Conservation (phyloP, 2,797 vertebrate genomes). For the Malacoraja senta region DNA sequence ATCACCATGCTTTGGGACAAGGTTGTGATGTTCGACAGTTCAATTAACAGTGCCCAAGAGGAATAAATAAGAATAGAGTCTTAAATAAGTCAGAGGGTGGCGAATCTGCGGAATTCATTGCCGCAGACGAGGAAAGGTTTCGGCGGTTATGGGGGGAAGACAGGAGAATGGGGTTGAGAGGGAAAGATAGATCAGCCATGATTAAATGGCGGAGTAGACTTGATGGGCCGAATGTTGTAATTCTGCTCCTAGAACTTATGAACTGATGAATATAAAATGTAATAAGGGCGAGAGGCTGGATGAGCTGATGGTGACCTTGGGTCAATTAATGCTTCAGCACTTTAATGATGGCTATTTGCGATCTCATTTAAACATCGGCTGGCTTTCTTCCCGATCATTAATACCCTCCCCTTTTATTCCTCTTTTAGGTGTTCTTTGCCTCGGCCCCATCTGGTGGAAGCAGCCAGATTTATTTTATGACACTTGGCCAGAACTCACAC, state of each 20-base stretch:
- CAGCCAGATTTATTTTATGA: slow-evolving; percentile 97
- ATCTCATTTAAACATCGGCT: neutral
- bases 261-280: neutral
- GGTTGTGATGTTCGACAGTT: neutral
- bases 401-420: slow-evolving; percentile 31
- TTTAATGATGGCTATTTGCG: neutral
- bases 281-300: neutral
- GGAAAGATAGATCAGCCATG: no score
- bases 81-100: no score
- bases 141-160: no score
- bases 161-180: no score
- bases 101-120: no score
- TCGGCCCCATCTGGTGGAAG: slow-evolving; percentile 77
- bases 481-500: slow-evolving; percentile 79
- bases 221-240: no score
- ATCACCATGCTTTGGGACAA: neutral
- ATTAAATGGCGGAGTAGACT: no score
- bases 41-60: neutral
- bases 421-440: slow-evolving; percentile 83
- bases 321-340: neutral
- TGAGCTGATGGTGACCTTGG: neutral
- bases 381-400: neutral
- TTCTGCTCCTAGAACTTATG: no score
- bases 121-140: no score
- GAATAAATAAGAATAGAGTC: neutral